Percentiles rank a stretch among this genome's conserved stretches.
phyloP scores from a whole-genome alignment of 2,113 vertebrate species.

The Microcebus murinus region DNA sequence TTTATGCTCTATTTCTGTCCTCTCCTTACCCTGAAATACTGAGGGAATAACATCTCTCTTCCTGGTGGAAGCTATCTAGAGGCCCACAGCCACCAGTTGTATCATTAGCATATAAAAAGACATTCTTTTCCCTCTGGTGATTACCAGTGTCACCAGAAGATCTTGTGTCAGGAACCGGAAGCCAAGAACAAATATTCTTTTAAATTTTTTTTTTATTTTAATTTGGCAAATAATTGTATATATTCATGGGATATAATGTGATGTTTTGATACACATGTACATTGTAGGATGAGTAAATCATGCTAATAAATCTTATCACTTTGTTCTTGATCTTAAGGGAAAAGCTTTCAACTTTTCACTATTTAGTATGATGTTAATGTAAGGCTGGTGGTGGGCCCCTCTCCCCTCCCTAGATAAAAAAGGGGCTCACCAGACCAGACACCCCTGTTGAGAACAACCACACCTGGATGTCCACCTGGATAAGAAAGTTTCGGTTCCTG shows the following conservation, averaged over 20 bases:
- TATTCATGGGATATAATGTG: neutral
- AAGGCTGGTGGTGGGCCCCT: no score
- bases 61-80: neutral
- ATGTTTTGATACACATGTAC: neutral
- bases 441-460: no score
- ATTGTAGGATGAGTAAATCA: neutral
- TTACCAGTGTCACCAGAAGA: neutral
- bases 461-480: no score
- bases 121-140: neutral
- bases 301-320: neutral
- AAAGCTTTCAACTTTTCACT: neutral
- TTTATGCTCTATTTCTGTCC: neutral
- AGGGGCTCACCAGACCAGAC: no score
- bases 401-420: no score
- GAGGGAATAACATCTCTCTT: neutral
- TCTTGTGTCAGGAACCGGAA: neutral
- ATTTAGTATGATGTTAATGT: neutral
- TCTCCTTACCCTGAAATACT: neutral
- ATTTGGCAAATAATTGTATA: neutral
- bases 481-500: no score
- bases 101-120: neutral
- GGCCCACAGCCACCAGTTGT: neutral
- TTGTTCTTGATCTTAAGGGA: neutral
- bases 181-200: neutral
- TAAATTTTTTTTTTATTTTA: neutral